These are phyloP conservation scores for Uria aalge DNA, from an alignment of 2,113 vertebrate genomes.

Conservation along the genomic window DNA sequence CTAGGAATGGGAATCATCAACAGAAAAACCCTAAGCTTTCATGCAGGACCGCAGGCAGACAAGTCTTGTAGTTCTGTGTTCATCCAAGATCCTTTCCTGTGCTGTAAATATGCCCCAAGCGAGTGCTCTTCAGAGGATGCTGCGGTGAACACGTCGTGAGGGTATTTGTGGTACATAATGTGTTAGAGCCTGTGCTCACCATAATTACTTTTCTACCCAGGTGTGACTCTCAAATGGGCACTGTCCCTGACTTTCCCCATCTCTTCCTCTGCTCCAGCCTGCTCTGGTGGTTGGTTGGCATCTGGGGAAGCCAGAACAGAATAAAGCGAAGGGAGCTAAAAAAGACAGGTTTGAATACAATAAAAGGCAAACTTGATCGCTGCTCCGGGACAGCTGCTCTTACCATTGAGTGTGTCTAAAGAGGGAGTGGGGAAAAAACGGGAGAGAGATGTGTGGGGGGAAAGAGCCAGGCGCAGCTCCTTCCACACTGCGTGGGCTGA, in stretches of 20 bases:
- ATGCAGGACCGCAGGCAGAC: neutral
- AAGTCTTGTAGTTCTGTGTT: neutral
- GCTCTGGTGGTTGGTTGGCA: neutral
- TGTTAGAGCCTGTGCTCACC: neutral
- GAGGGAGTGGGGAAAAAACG: neutral
- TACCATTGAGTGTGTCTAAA: neutral
- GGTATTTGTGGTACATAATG: neutral
- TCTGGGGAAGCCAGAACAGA: neutral
- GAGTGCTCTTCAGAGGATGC: neutral
- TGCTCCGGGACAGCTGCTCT: neutral
- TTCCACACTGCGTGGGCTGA: rapidly evolving
- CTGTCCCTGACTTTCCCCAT: neutral
- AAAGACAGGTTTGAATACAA: neutral
- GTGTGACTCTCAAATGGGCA: neutral
- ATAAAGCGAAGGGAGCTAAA: neutral
- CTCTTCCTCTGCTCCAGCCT: neutral
- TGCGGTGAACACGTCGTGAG: neutral
- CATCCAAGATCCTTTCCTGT: neutral
- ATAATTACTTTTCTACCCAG: neutral
- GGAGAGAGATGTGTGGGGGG: neutral
- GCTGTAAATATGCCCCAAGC: neutral
- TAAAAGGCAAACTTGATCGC: neutral
- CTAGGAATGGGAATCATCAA: neutral
- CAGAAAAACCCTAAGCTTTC: neutral
- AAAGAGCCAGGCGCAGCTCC: neutral